These are phyloP conservation scores for Sprattus sprattus DNA, from an alignment of 2,113 vertebrate genomes.

Conservation along the genomic window DNA sequence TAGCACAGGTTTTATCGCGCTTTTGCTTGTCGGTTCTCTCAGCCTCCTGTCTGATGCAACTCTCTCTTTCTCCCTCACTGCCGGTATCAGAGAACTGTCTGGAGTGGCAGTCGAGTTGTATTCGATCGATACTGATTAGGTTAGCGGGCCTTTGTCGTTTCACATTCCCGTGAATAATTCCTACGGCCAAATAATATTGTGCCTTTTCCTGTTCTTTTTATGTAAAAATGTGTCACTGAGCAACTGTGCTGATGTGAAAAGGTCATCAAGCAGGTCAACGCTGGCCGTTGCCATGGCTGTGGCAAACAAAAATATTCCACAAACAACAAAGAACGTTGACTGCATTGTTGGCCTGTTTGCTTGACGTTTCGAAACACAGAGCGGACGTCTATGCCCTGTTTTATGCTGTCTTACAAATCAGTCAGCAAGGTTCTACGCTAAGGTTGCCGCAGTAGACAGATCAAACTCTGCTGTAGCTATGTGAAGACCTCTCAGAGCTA, in stretches of 20 bases:
- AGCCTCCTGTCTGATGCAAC: not conserved
- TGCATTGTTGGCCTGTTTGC: not conserved
- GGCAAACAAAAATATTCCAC: not conserved
- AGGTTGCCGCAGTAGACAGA: not conserved
- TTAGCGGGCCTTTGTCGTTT: not conserved
- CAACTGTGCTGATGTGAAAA: slow-evolving; percentile 8
- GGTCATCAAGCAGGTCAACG: not conserved
- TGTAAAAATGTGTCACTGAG: not conserved
- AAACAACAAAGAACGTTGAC: not conserved
- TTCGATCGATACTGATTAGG: slow-evolving; percentile 13
- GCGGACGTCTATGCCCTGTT: not conserved
- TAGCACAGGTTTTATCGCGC: not conserved
- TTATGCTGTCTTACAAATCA: not conserved
- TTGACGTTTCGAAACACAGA: not conserved
- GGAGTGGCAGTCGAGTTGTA: not conserved
- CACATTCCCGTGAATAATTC: not conserved
- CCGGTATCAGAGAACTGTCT: not conserved
- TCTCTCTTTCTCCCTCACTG: not conserved
- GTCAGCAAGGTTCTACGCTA: not conserved
- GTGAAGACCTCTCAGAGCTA: not conserved
- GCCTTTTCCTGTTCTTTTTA: not conserved
- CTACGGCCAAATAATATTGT: not conserved
- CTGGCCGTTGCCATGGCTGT: not conserved
- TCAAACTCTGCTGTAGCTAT: not conserved
- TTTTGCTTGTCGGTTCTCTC: not conserved